Evolutionary conservation across 1,140 invertebrate species (phyloP).

Genomic region (Camponotus floridanus): DNA sequence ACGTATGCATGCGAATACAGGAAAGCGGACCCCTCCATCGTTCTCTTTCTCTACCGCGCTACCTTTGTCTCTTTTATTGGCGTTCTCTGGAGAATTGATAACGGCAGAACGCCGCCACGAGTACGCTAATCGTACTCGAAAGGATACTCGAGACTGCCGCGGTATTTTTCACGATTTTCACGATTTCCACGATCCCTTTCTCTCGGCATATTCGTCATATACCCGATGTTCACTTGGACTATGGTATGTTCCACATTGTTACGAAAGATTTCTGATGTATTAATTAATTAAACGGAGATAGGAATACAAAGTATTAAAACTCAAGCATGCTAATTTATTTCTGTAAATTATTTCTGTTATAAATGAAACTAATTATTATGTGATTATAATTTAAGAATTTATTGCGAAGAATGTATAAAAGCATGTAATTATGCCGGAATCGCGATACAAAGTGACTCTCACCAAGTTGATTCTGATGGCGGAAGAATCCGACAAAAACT

Average conservation of each 20-base stretch:
- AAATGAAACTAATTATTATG: not conserved
- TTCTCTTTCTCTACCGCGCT: slow-evolving; percentile 48
- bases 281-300: not conserved
- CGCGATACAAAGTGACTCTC: not conserved
- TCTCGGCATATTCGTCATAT: slow-evolving; percentile 17
- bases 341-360: not conserved
- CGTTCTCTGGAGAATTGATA: slow-evolving; percentile 78
- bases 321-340: not conserved
- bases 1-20: slow-evolving; percentile 74
- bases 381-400: not conserved
- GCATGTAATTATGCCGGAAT: not conserved
- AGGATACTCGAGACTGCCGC: slow-evolving; percentile 77
- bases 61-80: slow-evolving; percentile 75
- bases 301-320: not conserved
- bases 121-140: slow-evolving; percentile 78
- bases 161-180: slow-evolving; percentile 76
- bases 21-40: slow-evolving; percentile 55
- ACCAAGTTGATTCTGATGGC: not conserved
- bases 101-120: slow-evolving; percentile 73
- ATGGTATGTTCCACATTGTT: slow-evolving; percentile 45
- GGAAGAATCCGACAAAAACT: slow-evolving; percentile 6
- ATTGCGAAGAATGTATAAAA: not conserved
- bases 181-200: slow-evolving; percentile 58
- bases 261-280: not conserved
- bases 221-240: slow-evolving; percentile 71